A percentile compares a stretch with the other conserved stretches of the same genome.
These are phyloP conservation scores for Indri indri DNA, from an alignment of 2,113 vertebrate species.

Conservation along the genomic window DNA sequence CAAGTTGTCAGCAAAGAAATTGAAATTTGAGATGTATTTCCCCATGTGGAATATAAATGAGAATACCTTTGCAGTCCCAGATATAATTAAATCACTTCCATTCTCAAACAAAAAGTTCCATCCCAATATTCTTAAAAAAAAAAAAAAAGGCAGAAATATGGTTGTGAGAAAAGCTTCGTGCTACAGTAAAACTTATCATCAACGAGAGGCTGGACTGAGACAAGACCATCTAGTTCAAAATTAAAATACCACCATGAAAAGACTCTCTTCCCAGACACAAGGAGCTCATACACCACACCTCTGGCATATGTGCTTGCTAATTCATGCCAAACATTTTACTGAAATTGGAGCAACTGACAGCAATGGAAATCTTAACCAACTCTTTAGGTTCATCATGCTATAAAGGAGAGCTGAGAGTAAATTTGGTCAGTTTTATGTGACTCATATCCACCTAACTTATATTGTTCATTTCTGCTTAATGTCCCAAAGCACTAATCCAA, in stretches of 20 bases:
- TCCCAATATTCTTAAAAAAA: not conserved
- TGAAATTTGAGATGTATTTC: conserved; percentile 1
- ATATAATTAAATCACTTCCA: not conserved
- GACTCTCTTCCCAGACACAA: not conserved
- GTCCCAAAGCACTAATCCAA: conserved; percentile 59
- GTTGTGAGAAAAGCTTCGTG: conserved; percentile 29
- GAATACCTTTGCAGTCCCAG: not conserved
- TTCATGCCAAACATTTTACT: not conserved
- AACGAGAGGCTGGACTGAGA: not conserved
- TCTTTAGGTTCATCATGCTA: not conserved
- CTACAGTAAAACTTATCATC: not conserved
- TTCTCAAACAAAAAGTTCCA: not conserved
- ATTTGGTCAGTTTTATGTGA: conserved; percentile 14
- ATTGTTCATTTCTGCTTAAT: conserved; percentile 49
- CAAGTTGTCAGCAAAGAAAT: not conserved
- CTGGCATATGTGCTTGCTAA: not conserved
- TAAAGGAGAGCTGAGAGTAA: conserved; percentile 28
- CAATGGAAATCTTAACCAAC: not conserved
- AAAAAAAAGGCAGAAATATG: not conserved
- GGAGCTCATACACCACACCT: not conserved
- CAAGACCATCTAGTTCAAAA: not conserved
- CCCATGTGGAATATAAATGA: conserved; percentile 1
- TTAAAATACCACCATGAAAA: not conserved
- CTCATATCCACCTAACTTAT: conserved; percentile 36
- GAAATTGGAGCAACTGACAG: conserved; percentile 23